Conservation (phyloP, 2,113 vertebrate genomes). For the Hoplias malabaricus region DNA sequence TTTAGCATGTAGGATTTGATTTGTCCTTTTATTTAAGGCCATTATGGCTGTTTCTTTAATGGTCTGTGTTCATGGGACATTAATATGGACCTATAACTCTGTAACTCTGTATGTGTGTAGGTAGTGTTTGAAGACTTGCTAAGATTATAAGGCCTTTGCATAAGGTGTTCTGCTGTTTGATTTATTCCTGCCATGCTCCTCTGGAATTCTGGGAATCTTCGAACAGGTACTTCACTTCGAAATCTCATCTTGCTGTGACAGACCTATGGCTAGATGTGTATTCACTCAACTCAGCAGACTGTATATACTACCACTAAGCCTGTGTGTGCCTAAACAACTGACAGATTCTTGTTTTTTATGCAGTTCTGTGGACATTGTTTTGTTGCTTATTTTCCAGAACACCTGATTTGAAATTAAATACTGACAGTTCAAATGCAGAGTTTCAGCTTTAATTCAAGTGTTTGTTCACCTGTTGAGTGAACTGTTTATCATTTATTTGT, state of each 20-base stretch:
- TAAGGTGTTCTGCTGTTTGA: conserved; percentile 69
- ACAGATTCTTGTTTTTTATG: background rate
- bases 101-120: background rate
- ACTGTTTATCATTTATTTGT: no score
- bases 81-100: background rate
- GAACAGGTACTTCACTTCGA: conserved; percentile 76
- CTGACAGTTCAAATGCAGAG: background rate
- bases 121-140: conserved; percentile 26
- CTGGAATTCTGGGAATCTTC: conserved; percentile 74
- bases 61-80: background rate
- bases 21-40: background rate
- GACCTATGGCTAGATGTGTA: conserved; percentile 73
- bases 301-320: conserved; percentile 51
- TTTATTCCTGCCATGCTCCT: conserved; percentile 66
- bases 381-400: background rate
- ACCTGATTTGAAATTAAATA: background rate
- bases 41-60: background rate
- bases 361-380: background rate
- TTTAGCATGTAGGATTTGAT: conserved; percentile 4
- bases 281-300: conserved; percentile 62
- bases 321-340: background rate
- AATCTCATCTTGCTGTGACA: conserved; percentile 70
- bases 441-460: background rate
- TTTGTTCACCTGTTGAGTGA: background rate
- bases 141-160: conserved; percentile 57